A percentile compares a stretch with the other conserved stretches of the same genome.
These are phyloP conservation scores for Eulithis testata DNA, from an alignment of 2,888 invertebrate species.

Conservation along the genomic window DNA sequence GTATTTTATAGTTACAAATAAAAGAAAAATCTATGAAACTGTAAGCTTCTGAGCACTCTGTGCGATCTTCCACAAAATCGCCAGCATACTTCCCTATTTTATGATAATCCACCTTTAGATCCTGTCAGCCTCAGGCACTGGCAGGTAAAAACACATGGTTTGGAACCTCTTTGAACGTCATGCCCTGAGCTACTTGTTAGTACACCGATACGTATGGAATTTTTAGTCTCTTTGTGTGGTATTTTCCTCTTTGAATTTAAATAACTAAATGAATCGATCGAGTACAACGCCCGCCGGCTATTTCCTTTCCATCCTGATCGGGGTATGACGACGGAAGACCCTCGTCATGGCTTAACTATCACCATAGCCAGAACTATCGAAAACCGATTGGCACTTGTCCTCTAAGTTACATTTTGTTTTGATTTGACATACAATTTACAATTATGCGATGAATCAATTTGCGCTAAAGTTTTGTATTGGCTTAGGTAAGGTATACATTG, in stretches of 20 bases:
- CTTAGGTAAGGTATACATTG: too few species aligned
- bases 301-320: not conserved
- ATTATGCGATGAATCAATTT: too few species aligned
- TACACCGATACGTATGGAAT: conserved; percentile 8
- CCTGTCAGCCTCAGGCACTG: conserved; percentile 15
- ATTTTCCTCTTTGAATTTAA: too few species aligned
- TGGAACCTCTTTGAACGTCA: conserved; percentile 8
- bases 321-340: conserved; percentile 1
- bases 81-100: conserved; percentile 20
- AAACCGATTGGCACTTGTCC: not conserved
- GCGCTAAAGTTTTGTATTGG: not conserved
- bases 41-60: conserved; percentile 11
- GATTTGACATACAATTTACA: too few species aligned
- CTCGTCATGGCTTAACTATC: not conserved
- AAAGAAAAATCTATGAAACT: conserved; percentile 3
- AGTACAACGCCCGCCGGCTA: not conserved
- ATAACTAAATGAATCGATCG: not conserved
- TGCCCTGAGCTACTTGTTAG: conserved; percentile 24
- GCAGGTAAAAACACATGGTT: conserved; percentile 20
- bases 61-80: conserved; percentile 12
- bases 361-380: not conserved
- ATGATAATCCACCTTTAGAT: conserved; percentile 29
- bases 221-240: conserved; percentile 4
- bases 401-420: not conserved
- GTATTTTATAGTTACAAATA: not conserved